Percentiles rank a stretch among this genome's conserved stretches.
Conservation (phyloP, 2,113 vertebrate genomes). For the Podocnemis expansa region DNA sequence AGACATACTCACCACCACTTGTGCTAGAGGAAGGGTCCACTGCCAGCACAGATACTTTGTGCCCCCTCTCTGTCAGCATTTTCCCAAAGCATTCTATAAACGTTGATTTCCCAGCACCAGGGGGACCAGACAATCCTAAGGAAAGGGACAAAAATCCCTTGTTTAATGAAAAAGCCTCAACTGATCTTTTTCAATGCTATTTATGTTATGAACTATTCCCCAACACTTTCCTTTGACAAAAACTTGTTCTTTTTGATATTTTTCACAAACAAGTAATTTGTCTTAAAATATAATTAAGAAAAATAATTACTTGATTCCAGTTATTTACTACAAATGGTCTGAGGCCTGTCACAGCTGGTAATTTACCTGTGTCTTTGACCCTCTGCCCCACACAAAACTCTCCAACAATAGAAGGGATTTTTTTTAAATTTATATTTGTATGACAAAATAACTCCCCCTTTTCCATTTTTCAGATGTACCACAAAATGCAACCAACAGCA, state of each 20-base stretch:
- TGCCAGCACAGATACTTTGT: slow-evolving; percentile 93
- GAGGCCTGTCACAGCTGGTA: background rate
- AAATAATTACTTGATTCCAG: background rate
- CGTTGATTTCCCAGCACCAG: slow-evolving; percentile 96
- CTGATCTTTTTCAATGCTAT: background rate
- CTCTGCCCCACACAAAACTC: background rate
- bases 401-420: background rate
- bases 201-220: background rate
- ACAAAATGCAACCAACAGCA: background rate
- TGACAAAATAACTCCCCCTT: background rate
- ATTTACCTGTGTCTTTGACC: background rate
- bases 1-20: slow-evolving; percentile 87
- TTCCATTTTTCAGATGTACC: background rate
- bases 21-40: slow-evolving; percentile 97
- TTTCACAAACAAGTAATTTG: background rate
- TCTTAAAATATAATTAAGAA: background rate
- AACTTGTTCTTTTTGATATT: background rate
- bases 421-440: background rate
- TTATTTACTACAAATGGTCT: background rate
- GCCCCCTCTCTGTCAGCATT: slow-evolving; percentile 91
- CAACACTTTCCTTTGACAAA: background rate
- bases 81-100: slow-evolving; percentile 98
- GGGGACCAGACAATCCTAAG: slow-evolving; percentile 94
- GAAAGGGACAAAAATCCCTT: background rate
- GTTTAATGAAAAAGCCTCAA: background rate